These are phyloP conservation scores for Okapia johnstoni DNA, from an alignment of 2,113 vertebrate species.

Conservation along the genomic window DNA sequence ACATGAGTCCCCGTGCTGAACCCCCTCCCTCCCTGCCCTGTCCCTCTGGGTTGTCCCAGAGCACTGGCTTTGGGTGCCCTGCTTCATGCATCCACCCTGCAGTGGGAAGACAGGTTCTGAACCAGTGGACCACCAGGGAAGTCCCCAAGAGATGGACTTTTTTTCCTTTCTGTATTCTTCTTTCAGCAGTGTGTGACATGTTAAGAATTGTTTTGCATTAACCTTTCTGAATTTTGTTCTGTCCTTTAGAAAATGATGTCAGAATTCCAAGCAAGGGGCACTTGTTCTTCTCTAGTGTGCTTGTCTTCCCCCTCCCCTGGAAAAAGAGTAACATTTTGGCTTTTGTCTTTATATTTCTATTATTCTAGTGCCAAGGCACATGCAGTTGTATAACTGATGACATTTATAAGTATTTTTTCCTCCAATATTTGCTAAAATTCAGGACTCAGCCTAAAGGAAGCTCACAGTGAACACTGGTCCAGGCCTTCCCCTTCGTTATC, in stretches of 20 bases:
- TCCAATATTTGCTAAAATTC: slow-evolving; percentile 46
- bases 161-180: background rate
- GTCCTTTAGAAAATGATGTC: slow-evolving; percentile 51
- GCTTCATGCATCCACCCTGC: background rate
- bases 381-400: slow-evolving; percentile 49
- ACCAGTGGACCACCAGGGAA: background rate
- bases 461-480: background rate
- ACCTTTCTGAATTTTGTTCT: background rate
- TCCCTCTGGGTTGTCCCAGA: background rate
- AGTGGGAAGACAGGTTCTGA: background rate
- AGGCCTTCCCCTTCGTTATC: slow-evolving; percentile 53
- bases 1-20: background rate
- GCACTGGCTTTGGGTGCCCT: background rate
- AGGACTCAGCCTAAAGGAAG: slow-evolving; percentile 49
- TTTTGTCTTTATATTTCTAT: slow-evolving; percentile 55
- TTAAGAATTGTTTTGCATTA: background rate
- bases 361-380: slow-evolving; percentile 55
- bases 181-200: background rate
- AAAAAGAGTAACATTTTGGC: slow-evolving; percentile 50
- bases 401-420: slow-evolving; percentile 57
- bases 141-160: background rate
- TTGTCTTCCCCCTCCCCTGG: slow-evolving; percentile 20
- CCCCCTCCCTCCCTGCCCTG: background rate
- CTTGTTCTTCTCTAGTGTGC: slow-evolving; percentile 36
- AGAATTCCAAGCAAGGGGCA: slow-evolving; percentile 46